These are phyloP conservation scores for Enteromius unitaeniatus DNA, from an alignment of 2,797 vertebrate species.

Conservation along the genomic window DNA sequence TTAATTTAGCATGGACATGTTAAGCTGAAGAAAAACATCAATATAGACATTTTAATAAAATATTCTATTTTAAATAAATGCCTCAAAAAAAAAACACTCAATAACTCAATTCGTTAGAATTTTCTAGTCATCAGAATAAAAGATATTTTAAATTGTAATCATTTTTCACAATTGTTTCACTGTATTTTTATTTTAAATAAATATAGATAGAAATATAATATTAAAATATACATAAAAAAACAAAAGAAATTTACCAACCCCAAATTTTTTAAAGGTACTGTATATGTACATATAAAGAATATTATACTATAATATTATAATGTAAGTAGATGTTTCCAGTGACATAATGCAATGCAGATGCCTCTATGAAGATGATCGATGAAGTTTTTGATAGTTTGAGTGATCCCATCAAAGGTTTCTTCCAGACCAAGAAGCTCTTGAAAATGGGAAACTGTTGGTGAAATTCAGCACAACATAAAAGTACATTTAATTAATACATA, in stretches of 20 bases:
- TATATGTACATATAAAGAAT: not conserved
- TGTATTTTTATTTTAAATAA: not conserved
- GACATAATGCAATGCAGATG: slow-evolving; percentile 20
- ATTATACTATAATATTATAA: not conserved
- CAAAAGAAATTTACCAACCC: not conserved
- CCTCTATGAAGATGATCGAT: not conserved
- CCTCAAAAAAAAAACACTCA: not conserved
- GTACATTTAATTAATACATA: slow-evolving; percentile 60
- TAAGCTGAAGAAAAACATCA: not conserved
- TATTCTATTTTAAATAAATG: not conserved
- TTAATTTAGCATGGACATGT: not conserved
- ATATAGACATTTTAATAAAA: not conserved
- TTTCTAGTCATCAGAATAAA: not conserved
- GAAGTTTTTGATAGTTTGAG: slow-evolving; percentile 14
- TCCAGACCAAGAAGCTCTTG: slow-evolving; percentile 13
- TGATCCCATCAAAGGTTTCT: not conserved
- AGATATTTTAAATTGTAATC: not conserved
- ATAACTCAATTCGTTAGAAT: not conserved
- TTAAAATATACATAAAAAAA: too few relatives aligned
- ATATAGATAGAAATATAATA: not conserved
- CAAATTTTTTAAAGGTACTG: not conserved
- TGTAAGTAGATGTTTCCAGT: slow-evolving; percentile 9
- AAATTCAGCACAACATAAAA: slow-evolving; percentile 52
- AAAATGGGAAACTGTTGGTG: slow-evolving; percentile 42
- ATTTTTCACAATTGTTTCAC: not conserved